A percentile compares a stretch with the other conserved stretches of the same genome.
These are phyloP conservation scores for Neotoxoptera formosana DNA, from an alignment of 1,140 invertebrate species.

Conservation along the genomic window DNA sequence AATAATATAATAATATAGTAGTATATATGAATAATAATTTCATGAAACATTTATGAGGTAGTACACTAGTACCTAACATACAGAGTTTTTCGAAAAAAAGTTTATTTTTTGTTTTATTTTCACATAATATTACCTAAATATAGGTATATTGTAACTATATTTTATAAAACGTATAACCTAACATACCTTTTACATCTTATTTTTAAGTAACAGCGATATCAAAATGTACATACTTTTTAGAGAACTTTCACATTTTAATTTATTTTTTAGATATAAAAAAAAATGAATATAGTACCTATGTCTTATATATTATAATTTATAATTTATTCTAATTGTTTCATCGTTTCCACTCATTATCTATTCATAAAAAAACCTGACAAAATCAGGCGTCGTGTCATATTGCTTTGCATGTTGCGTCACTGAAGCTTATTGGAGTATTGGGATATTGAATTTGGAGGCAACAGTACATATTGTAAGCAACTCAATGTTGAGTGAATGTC, in stretches of 20 bases:
- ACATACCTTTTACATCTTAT: too few relatives aligned
- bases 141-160: too few relatives aligned
- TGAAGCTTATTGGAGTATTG: neutral
- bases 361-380: too few relatives aligned
- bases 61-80: too few relatives aligned
- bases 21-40: too few relatives aligned
- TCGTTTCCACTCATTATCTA: neutral
- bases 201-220: too few relatives aligned
- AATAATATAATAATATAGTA: too few relatives aligned
- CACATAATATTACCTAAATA: too few relatives aligned
- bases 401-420: neutral
- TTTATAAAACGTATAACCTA: too few relatives aligned
- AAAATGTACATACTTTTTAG: neutral
- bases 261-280: neutral
- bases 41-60: too few relatives aligned
- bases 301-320: neutral
- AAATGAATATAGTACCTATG: neutral
- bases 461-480: neutral
- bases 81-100: too few relatives aligned
- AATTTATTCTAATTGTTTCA: neutral
- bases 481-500: neutral
- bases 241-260: neutral
- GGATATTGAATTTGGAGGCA: neutral
- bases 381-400: neutral
- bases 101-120: too few relatives aligned